These are phyloP conservation scores for Podotricha telesiphe DNA, from an alignment of 2,888 invertebrate genomes.

Conservation along the genomic window DNA sequence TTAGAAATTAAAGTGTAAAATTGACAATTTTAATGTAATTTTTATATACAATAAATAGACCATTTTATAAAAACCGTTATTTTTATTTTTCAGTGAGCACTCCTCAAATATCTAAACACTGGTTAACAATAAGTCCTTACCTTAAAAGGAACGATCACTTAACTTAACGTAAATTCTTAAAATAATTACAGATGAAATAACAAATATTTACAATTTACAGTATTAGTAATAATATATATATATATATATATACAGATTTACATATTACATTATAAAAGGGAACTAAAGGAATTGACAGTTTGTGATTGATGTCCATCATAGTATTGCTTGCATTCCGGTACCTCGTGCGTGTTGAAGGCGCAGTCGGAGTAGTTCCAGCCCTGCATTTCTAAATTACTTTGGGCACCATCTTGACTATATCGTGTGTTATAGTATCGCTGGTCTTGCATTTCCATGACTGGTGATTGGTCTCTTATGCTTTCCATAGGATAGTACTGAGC, in stretches of 20 bases:
- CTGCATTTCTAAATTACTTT: constrained; percentile 64
- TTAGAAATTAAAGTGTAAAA: constrained; percentile 78
- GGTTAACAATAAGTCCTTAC: constrained; percentile 35
- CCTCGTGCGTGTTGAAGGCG: constrained; percentile 63
- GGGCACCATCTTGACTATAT: constrained; percentile 68
- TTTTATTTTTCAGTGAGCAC: constrained; percentile 54
- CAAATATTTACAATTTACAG: constrained; percentile 61
- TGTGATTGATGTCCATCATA: constrained; percentile 68
- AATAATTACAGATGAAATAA: constrained; percentile 42
- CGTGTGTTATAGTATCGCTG: constrained; percentile 64
- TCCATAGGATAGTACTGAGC: constrained; percentile 71
- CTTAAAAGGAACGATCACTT: constrained; percentile 43
- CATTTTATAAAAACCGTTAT: constrained; percentile 72
- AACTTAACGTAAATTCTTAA: constrained; percentile 27
- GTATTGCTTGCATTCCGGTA: constrained; percentile 67
- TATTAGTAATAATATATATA: no score
- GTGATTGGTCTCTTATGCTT: constrained; percentile 63
- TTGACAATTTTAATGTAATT: constrained; percentile 84
- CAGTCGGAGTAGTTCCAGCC: constrained; percentile 72
- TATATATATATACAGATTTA: constrained; percentile 45
- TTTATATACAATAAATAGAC: constrained; percentile 84
- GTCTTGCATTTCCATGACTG: constrained; percentile 65
- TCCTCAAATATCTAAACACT: constrained; percentile 40
- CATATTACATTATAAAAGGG: constrained; percentile 65
- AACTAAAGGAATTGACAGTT: constrained; percentile 64